Evolutionary conservation across 2,888 invertebrate species (phyloP), one percentile per base, ranked within the genome.

Genomic region (Melolontha melolontha): DNA sequence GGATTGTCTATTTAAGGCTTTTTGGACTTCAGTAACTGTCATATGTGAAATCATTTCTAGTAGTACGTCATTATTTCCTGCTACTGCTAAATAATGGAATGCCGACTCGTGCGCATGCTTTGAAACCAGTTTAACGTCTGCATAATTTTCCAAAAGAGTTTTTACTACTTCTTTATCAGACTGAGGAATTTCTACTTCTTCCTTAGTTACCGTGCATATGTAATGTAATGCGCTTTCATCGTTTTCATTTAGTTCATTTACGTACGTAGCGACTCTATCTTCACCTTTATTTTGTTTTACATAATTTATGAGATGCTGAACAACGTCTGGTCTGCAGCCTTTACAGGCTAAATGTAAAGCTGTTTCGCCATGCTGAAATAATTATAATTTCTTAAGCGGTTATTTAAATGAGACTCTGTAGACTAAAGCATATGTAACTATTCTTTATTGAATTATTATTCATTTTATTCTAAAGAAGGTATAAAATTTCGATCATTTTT

Each of bases 171-270:
- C 94, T 86, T 93, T 86, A 85, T 94, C 88, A 76, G 93, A 88
- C 78, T 90, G 87, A 74, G 94, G 88, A 63, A 81, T 87, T 78
- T 86, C 87, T 0, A 94, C 92, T 82, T 95, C 93, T 70, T 91
- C 89, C 80, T 93, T 94, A 40, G 90, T 90, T 63, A 98, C 92
- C 82, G 94, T 93, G 73, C 96, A 97, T 2, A 96, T 96, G 80
- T 94, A 97, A 84, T 99, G 99, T 49, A 99, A 86, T 8, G 97
- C 93, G 64, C 93, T 96, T 74, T 97, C 97, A 11, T 98, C 98
- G 75, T 96, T 95, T 78, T 93, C 92, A 74, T 95, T 96, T 27
- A 92, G 88, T 66, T 93, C 88, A 80, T 97, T 97, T 17, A 97
- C 92, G 79, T 96, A 94, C 34, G 89, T 85, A n/a, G 91, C 91